Conservation (phyloP, 1,140 invertebrate genomes). For the Caerostris darwini region DNA sequence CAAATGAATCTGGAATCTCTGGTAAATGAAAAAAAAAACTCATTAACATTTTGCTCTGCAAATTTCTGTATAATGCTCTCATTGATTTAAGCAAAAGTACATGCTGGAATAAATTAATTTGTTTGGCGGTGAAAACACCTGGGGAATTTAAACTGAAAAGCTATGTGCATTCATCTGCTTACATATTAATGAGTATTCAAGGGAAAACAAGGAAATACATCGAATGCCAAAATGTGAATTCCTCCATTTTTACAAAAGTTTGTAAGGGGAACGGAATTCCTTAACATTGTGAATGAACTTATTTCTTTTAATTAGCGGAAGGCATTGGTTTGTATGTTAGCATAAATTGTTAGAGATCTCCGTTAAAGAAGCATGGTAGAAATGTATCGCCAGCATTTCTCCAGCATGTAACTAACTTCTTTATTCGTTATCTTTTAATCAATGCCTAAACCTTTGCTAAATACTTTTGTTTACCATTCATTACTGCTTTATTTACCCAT, state of each 20-base stretch:
- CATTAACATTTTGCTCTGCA: conserved; percentile 10
- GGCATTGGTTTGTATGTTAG: background rate
- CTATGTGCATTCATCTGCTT: background rate
- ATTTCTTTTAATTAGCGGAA: background rate
- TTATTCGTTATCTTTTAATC: conserved; percentile 53
- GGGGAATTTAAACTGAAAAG: conserved; percentile 4
- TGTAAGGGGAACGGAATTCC: background rate
- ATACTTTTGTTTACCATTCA: conserved; percentile 67
- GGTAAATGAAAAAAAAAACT: background rate
- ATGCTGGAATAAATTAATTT: conserved; percentile 24
- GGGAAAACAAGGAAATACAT: background rate
- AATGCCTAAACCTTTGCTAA: conserved; percentile 37
- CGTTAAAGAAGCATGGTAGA: background rate
- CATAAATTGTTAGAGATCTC: background rate
- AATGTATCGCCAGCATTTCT: background rate
- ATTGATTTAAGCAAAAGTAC: conserved; percentile 11
- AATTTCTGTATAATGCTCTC: background rate
- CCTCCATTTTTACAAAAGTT: background rate
- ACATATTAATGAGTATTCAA: conserved; percentile 12
- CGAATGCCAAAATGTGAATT: background rate
- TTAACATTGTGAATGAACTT: background rate
- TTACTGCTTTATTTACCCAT: conserved; percentile 56
- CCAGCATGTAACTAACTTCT: background rate
- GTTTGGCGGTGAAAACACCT: background rate
- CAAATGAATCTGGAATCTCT: background rate